Evolutionary conservation across 1,140 invertebrate species (phyloP), one percentile per base, ranked within the genome.

Genomic region (Euborellia annulipes): DNA sequence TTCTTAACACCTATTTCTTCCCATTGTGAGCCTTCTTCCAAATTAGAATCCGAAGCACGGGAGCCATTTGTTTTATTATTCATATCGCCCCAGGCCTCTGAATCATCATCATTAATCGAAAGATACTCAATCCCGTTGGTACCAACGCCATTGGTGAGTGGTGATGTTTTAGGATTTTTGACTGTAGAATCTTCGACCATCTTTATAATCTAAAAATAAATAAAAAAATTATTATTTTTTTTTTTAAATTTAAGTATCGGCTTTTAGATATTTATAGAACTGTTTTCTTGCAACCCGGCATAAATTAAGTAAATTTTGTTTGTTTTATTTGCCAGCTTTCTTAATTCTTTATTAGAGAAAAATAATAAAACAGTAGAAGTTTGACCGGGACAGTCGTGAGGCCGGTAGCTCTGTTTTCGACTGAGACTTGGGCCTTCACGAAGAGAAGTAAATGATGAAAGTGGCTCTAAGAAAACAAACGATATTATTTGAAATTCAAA

Each of bases 1-100:
- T 93, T 91, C 57, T 82, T 82, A 8, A 79, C 78, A 2, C 82
- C 87, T 73, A 86, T 89, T 56, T 83, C 76, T 73, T 84, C 23
- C 23, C 23, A 27, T n/a, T n/a, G n/a, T n/a, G n/a, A n/a, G n/a
- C n/a, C n/a, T 57, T 76, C 75, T 52, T 81, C 72, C 36, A 68
- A 71, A 48, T 70, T 66, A 43, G 46, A 49, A n/a, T 57, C 62
- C 54, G 59, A 58, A 19, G 50, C 48, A 3, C 4, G 32, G 11
- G 20, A 11, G 17, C 39, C n/a, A 16, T 37, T 16, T 38, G 4
- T 4, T 23, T 46, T 34, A 20, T 36, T 27, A 11, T 54, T 46
- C 3, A 48, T 41, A 34, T 47, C 42, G n/a, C n/a, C n/a, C 27
- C 44, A 42, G 18, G 18, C 17, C 21, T 67, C 68, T 20, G 72